Percentiles rank a stretch among this genome's conserved stretches.
Conservation (phyloP, 92 coral and sea anemone genomes). For the Epizoanthus fatuus region DNA sequence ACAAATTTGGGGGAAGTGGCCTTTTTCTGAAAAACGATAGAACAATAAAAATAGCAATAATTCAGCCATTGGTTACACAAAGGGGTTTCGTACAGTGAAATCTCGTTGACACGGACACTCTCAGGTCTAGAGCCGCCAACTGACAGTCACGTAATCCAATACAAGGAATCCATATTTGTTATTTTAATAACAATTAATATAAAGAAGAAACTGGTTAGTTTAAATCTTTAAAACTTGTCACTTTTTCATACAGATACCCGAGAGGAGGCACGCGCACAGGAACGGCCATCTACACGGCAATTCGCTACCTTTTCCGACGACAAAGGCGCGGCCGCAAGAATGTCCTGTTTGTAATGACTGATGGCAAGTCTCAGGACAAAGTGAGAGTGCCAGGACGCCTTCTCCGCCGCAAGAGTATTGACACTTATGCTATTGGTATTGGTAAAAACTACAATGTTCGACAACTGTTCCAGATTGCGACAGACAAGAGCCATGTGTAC, state of each 20-base stretch:
- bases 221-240: too few relatives aligned
- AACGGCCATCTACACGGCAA: background rate
- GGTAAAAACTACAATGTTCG: conserved; percentile 72
- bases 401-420: conserved; percentile 58
- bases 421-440: conserved; percentile 68
- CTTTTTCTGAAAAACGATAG: too few relatives aligned
- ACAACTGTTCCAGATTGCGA: conserved; percentile 79
- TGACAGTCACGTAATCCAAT: too few relatives aligned
- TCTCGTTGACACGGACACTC: too few relatives aligned
- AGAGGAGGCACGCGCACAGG: conserved; percentile 23
- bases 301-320: background rate
- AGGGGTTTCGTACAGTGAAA: too few relatives aligned
- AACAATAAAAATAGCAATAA: too few relatives aligned
- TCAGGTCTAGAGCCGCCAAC: too few relatives aligned
- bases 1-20: too few relatives aligned
- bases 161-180: too few relatives aligned
- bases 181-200: too few relatives aligned
- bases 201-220: too few relatives aligned
- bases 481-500: conserved; percentile 78
- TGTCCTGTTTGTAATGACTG: conserved; percentile 79
- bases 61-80: too few relatives aligned
- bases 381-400: conserved; percentile 50
- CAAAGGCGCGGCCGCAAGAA: conserved; percentile 10
- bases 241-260: conserved; percentile 1
- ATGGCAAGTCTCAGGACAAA: conserved; percentile 80